Conservation (phyloP, 2,888 invertebrate genomes). For the Ariolimax columbianus region DNA sequence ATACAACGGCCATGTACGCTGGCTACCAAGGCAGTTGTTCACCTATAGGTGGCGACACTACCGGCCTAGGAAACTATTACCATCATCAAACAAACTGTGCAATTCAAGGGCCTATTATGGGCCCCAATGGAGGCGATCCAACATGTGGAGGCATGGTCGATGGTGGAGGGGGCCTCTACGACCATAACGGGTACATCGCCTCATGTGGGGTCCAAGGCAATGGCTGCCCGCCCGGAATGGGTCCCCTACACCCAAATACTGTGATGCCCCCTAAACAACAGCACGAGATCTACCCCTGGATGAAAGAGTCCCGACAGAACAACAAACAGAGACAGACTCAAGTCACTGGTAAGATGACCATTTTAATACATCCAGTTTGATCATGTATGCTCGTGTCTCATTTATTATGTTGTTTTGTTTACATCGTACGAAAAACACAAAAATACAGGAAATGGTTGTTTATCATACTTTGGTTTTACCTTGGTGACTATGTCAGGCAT, state of each 20-base stretch:
- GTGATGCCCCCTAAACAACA: slow-evolving; percentile 49
- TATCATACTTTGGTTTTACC: no score
- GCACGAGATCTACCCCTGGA: slow-evolving; percentile 56
- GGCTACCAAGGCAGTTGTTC: slow-evolving; percentile 45
- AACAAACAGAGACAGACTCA: slow-evolving; percentile 51
- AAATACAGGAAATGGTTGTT: no score
- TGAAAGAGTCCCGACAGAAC: slow-evolving; percentile 56
- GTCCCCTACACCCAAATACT: slow-evolving; percentile 43
- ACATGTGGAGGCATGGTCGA: slow-evolving; percentile 36
- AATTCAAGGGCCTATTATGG: slow-evolving; percentile 40
- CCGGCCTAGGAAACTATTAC: slow-evolving; percentile 41
- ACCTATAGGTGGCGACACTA: slow-evolving; percentile 34
- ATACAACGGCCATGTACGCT: slow-evolving; percentile 30
- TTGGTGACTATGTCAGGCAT: no score
- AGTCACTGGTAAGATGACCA: slow-evolving; percentile 44
- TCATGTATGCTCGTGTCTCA: no score
- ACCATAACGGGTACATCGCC: slow-evolving; percentile 39
- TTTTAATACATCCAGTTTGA: no score
- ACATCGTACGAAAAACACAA: no score
- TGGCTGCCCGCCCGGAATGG: slow-evolving; percentile 51
- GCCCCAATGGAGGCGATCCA: slow-evolving; percentile 26
- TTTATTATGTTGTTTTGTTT: not conserved
- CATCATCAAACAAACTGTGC: slow-evolving; percentile 47
- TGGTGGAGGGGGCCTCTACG: slow-evolving; percentile 37
- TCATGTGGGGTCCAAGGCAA: slow-evolving; percentile 41